phyloP scores from a whole-genome alignment of 2,797 vertebrate genomes.

The Gambelia wislizenii region DNA sequence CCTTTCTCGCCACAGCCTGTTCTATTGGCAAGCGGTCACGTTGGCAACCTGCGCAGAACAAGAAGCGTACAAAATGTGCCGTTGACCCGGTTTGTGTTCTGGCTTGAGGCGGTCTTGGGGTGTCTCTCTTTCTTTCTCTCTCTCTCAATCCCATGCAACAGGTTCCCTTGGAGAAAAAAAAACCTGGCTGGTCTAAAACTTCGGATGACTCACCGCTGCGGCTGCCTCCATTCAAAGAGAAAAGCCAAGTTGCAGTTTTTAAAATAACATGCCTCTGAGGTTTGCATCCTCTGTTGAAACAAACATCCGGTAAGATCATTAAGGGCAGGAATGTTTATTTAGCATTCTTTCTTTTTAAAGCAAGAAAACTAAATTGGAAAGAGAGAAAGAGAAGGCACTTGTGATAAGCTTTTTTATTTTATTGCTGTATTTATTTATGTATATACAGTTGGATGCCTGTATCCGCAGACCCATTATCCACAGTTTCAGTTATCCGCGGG shows the following conservation, averaged over 20 bases:
- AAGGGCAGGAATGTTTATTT: not conserved
- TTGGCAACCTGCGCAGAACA: no score
- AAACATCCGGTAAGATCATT: not conserved
- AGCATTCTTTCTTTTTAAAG: not conserved
- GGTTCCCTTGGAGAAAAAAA: no score
- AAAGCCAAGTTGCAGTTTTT: not conserved
- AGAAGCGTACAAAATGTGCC: not conserved
- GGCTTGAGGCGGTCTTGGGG: not conserved
- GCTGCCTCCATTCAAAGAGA: not conserved
- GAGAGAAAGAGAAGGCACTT: not conserved
- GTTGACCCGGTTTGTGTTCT: fast-evolving
- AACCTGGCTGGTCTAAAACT: no score
- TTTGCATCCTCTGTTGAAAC: no score
- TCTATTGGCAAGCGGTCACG: no score
- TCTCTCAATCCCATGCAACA: no score
- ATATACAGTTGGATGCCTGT: no score
- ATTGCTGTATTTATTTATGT: no score
- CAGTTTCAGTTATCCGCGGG: no score
- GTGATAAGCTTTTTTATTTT: no score
- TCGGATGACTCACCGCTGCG: not conserved
- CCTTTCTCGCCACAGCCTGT: not conserved
- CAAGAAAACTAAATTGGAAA: not conserved
- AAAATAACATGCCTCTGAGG: not conserved
- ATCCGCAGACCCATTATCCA: no score
- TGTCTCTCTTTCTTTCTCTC: no score